These are phyloP conservation scores for Metacarcinus magister DNA, from an alignment of 2,888 invertebrate genomes.

Conservation along the genomic window DNA sequence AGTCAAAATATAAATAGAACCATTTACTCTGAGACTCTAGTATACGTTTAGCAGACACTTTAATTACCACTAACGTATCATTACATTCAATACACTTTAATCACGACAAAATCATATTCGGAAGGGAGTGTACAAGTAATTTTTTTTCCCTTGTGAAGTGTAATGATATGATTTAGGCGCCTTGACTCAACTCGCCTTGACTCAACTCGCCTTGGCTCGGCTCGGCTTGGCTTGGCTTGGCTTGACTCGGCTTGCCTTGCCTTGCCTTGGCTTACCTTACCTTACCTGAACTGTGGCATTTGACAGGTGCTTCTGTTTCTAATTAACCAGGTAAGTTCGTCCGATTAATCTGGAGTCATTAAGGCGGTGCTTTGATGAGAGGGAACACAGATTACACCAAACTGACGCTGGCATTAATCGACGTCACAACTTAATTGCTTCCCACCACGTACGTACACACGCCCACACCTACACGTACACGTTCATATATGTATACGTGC, in stretches of 20 bases:
- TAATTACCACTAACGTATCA: background rate
- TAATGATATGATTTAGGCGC: background rate
- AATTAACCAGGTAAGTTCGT: background rate
- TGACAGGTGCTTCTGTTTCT: constrained; percentile 33
- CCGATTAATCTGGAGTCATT: constrained; percentile 1
- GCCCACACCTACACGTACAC: constrained; percentile 34
- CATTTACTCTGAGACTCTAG: background rate
- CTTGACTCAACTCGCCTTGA: no score
- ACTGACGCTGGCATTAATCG: background rate
- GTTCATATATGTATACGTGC: background rate
- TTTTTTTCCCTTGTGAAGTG: background rate
- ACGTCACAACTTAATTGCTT: background rate
- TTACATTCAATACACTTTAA: background rate
- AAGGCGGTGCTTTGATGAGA: constrained; percentile 38
- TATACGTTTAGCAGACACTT: background rate
- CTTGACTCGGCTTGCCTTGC: no score
- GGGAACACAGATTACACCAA: background rate
- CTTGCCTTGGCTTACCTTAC: background rate
- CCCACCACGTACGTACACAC: background rate
- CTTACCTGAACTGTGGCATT: background rate
- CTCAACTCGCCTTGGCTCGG: no score
- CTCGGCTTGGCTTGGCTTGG: no score
- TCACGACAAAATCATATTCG: background rate
- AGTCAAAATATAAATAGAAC: background rate
- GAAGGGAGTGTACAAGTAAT: background rate